Conservation (phyloP, 2,888 invertebrate species). For the Spisula subtruncata region DNA sequence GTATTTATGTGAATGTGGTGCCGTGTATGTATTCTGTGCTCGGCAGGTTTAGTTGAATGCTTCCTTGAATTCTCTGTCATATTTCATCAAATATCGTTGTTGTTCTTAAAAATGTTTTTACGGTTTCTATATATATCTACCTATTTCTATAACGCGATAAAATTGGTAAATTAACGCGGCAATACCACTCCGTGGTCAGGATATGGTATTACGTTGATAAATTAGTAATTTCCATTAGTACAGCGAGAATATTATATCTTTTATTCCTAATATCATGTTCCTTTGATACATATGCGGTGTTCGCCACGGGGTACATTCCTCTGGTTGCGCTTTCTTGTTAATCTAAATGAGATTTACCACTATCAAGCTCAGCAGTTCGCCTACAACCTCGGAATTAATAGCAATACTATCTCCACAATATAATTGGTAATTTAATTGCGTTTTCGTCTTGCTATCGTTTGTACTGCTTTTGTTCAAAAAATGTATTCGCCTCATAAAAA, state of each 20-base stretch:
- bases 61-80: too few relatives aligned
- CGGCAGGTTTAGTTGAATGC: too few relatives aligned
- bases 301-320: not conserved
- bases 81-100: too few relatives aligned
- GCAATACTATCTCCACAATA: not conserved
- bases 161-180: too few relatives aligned
- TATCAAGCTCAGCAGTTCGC: not conserved
- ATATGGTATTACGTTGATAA: not conserved
- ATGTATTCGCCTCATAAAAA: too few relatives aligned
- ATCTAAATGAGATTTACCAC: not conserved
- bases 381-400: not conserved
- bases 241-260: not conserved
- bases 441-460: not conserved
- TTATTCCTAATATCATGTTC: not conserved
- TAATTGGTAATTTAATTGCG: not conserved
- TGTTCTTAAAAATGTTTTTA: too few relatives aligned
- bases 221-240: not conserved
- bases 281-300: not conserved
- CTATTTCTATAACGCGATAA: too few relatives aligned
- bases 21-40: too few relatives aligned
- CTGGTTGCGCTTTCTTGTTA: not conserved
- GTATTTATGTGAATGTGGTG: too few relatives aligned
- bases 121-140: too few relatives aligned
- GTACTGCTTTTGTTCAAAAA: not conserved
- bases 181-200: too few relatives aligned